These are phyloP conservation scores for Ormyrus nitidulus DNA, from an alignment of 2,888 invertebrate species.

Conservation along the genomic window DNA sequence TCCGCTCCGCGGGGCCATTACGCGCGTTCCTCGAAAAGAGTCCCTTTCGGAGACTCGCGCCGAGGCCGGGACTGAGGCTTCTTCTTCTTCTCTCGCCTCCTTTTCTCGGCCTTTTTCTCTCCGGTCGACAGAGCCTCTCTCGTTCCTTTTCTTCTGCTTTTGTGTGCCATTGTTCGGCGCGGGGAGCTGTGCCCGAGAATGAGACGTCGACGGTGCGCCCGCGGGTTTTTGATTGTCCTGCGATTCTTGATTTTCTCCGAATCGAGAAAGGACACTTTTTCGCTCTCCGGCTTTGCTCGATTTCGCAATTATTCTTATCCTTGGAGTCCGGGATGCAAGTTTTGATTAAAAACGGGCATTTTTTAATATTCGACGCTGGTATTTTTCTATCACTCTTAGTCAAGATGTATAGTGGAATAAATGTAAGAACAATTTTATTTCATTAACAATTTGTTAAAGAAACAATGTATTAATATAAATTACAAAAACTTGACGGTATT, in stretches of 20 bases:
- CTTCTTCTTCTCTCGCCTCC: background rate
- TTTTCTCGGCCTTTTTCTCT: background rate
- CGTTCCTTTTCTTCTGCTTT: constrained; percentile 31
- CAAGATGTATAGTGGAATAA: too few relatives aligned
- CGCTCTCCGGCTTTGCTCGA: background rate
- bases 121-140: background rate
- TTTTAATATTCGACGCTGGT: too few relatives aligned
- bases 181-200: constrained; percentile 22
- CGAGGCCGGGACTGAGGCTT: background rate
- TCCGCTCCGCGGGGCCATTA: constrained; percentile 26
- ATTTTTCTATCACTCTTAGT: too few relatives aligned
- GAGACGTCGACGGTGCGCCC: constrained; percentile 40
- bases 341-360: too few relatives aligned
- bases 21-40: constrained; percentile 40
- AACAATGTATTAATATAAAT: too few relatives aligned
- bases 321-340: too few relatives aligned
- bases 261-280: background rate
- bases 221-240: constrained; percentile 36
- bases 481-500: too few relatives aligned
- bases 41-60: background rate
- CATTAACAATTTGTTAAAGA: too few relatives aligned
- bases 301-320: too few relatives aligned
- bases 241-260: constrained; percentile 36
- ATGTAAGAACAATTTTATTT: too few relatives aligned
- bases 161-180: constrained; percentile 34